Conservation (phyloP, 2,888 invertebrate species). For the Serripes groenlandicus region DNA sequence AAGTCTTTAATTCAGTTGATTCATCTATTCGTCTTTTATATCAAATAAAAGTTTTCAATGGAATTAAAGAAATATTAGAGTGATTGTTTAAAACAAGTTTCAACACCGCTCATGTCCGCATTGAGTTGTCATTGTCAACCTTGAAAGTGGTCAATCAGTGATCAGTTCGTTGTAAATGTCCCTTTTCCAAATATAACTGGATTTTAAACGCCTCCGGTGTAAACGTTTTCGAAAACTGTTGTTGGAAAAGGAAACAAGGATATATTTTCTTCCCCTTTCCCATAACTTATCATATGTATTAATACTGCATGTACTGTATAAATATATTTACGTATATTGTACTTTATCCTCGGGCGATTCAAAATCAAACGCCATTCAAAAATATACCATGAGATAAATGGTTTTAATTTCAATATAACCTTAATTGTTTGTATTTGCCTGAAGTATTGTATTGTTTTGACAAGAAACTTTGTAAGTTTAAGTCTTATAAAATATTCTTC, state of each 20-base stretch:
- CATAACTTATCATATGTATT: neutral
- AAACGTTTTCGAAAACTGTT: too few species aligned
- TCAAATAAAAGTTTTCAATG: neutral
- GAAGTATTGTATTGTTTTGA: too few species aligned
- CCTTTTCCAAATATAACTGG: neutral
- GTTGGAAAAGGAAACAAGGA: neutral
- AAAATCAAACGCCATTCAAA: too few species aligned
- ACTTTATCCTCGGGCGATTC: too few species aligned
- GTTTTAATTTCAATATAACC: too few species aligned
- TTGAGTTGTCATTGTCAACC: neutral
- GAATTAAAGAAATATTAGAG: neutral
- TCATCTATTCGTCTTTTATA: constrained; percentile 3
- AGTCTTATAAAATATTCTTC: too few species aligned
- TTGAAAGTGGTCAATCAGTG: constrained; percentile 1
- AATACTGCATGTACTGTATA: too few species aligned
- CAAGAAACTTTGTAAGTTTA: too few species aligned
- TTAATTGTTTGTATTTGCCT: too few species aligned
- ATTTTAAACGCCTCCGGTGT: neutral
- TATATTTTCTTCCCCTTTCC: neutral
- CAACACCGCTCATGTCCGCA: neutral
- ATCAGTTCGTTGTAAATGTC: neutral
- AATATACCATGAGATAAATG: too few species aligned
- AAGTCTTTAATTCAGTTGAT: too few species aligned
- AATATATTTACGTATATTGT: too few species aligned
- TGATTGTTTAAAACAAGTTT: neutral